Evolutionary conservation across 2,113 vertebrate genomes (phyloP), one percentile per base, ranked within the genome.

Genomic region (Eurypyga helias): DNA sequence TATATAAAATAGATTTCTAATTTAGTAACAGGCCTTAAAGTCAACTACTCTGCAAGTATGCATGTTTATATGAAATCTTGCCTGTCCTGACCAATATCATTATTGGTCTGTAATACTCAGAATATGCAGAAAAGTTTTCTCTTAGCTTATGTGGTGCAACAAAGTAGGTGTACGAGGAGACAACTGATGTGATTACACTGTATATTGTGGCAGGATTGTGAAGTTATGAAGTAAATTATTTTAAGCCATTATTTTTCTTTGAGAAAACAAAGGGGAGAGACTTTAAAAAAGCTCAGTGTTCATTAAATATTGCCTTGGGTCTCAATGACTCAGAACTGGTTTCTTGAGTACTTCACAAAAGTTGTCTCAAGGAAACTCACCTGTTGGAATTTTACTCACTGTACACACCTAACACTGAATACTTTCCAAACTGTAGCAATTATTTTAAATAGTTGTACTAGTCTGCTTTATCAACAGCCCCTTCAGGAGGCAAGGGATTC

Each of bases 1-100:
- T 95, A n/a, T 17, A 41, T 83, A 66, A 93, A 93, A 72, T 8
- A 84, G 43, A 60, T 92, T 93, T 92, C 75, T 91, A 64, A 77
- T 87, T 94, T 77, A 43, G 49, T 38, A 79, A 20, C 58, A 79
- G 79, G 60, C 43, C 86, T 87, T 80, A 58, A 54, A 91, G 64
- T 72, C 69, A 90, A 24, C 17, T 75, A 15, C 66, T 71, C 48
- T 66, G 38, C 69, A 58, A 89, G 36, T 80, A n/a, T 72, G 77
- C 28, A 0, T 79, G 75, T 86, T 95, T 8, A 0, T 61, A 45
- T 71, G 46, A 90, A 23, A 60, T 15, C 84, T 90, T 81, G 20
- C 31, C 77, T 66, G 45, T 69, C 88, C 81, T 97, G 82, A 33
- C 87, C 89, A 41, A 23, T 81, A 29, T 29, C 62, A 26, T 81